These are phyloP conservation scores for Zeugodacus cucurbitae DNA, from an alignment of 1,140 invertebrate species.

Conservation along the genomic window DNA sequence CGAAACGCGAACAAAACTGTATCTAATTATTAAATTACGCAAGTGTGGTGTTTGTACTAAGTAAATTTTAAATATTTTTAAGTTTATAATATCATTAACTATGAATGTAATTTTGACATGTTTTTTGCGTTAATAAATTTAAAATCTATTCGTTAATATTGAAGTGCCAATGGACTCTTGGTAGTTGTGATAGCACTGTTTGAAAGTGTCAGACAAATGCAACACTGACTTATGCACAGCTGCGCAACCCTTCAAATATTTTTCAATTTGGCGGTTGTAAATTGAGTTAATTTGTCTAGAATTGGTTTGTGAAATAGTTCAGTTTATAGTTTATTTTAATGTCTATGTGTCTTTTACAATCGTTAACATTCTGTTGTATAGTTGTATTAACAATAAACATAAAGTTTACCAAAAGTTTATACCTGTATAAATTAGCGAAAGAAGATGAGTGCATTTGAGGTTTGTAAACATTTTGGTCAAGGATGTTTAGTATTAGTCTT, in stretches of 20 bases:
- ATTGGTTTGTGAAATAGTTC: conserved; percentile 45
- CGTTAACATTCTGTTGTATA: background rate
- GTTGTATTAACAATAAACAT: no score
- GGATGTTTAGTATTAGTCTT: background rate
- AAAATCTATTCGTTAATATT: no score
- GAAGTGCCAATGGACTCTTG: no score
- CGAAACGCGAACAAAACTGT: no score
- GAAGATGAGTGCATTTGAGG: conserved; percentile 41
- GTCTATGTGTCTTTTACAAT: background rate
- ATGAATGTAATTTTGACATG: no score
- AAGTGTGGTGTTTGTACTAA: no score
- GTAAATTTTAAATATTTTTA: no score
- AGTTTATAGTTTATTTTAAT: conserved; percentile 38
- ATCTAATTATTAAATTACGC: no score
- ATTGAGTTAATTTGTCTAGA: background rate
- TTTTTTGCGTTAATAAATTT: no score
- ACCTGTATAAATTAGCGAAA: conserved; percentile 3
- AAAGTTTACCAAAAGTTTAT: no score
- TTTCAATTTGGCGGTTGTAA: conserved; percentile 33
- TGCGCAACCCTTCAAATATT: conserved; percentile 1
- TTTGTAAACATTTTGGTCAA: background rate
- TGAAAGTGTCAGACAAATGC: background rate
- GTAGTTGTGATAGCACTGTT: background rate
- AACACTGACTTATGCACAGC: background rate
- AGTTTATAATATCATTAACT: no score